Evolutionary conservation across 2,113 vertebrate genomes (phyloP).

Genomic region (Cyprinodon brontotheroides): DNA sequence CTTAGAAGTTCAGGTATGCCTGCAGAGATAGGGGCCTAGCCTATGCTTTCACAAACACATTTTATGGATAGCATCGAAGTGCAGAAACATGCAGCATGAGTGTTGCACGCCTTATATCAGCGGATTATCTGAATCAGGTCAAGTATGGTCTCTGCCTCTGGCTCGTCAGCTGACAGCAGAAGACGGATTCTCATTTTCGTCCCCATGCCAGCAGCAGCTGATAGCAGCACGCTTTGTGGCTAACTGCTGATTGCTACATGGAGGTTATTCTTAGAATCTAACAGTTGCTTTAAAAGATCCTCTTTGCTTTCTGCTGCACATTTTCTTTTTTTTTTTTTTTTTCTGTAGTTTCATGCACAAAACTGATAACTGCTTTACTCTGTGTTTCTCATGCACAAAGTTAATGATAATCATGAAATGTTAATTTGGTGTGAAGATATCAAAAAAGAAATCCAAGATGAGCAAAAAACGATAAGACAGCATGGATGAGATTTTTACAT

Average conservation of each 20-base stretch:
- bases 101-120: slow-evolving; percentile 13
- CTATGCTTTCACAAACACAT: background rate
- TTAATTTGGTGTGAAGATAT: background rate
- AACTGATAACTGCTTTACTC: background rate
- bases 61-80: background rate
- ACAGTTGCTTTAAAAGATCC: slow-evolving; percentile 4
- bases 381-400: background rate
- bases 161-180: slow-evolving; percentile 12
- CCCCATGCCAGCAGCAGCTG: slow-evolving; percentile 12
- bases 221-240: slow-evolving; percentile 41
- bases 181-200: slow-evolving; percentile 1
- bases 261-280: slow-evolving; percentile 29
- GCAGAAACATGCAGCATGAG: slow-evolving; percentile 19
- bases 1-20: slow-evolving; percentile 21
- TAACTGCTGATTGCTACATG: slow-evolving; percentile 39
- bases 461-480: background rate
- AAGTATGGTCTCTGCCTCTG: slow-evolving; percentile 24
- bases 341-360: background rate
- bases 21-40: background rate
- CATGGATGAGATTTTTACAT: too few species aligned
- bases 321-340: background rate
- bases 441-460: background rate
- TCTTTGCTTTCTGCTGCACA: slow-evolving; percentile 13
- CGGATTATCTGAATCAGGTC: slow-evolving; percentile 20
- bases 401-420: slow-evolving; percentile 2